Conservation (phyloP, 2,113 vertebrate genomes). For the Elaphurus davidianus region DNA sequence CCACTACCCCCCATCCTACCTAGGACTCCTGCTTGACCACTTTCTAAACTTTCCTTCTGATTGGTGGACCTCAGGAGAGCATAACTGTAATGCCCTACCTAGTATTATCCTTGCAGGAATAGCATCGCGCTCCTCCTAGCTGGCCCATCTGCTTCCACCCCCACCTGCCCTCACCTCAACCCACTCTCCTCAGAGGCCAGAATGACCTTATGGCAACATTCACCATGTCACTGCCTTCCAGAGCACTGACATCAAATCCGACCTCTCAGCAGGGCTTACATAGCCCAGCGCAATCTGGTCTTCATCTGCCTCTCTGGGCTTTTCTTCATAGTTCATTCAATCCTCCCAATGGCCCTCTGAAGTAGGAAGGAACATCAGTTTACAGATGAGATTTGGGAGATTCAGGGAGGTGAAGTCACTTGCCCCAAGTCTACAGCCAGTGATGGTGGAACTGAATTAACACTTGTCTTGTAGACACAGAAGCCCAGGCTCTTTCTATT, state of each 20-base stretch:
- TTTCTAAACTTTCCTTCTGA: no score
- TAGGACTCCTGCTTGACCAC: neutral
- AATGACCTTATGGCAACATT: neutral
- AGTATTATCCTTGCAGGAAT: no score
- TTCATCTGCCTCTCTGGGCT: neutral
- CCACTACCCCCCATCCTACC: no score
- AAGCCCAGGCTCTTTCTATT: neutral
- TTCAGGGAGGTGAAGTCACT: neutral
- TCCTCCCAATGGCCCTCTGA: neutral
- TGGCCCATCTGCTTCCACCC: neutral
- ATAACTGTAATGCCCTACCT: no score
- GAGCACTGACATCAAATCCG: neutral
- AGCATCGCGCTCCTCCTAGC: neutral
- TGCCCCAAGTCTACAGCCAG: neutral
- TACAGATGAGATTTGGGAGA: neutral
- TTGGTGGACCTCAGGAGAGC: no score
- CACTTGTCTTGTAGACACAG: neutral
- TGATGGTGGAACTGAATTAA: neutral
- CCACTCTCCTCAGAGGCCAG: neutral
- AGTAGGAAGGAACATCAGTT: neutral
- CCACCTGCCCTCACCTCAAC: accelerated
- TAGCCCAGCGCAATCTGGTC: neutral
- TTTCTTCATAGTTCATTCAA: neutral
- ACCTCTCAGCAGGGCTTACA: neutral
- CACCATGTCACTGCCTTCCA: neutral